Percentiles rank a stretch among this genome's conserved stretches.
Evolutionary conservation across 2,797 vertebrate species (phyloP).

Genomic region (Uromys caudimaculatus): DNA sequence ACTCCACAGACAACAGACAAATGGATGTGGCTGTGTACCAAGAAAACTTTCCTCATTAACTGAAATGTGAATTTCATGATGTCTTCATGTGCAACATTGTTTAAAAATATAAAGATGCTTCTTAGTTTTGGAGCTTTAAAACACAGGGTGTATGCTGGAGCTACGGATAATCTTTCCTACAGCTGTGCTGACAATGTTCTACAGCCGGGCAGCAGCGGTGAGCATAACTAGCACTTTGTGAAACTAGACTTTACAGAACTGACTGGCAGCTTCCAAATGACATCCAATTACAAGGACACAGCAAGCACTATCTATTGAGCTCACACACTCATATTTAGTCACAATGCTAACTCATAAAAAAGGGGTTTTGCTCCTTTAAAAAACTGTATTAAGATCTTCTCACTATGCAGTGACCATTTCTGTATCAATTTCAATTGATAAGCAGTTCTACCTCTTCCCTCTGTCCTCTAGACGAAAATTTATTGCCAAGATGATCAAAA

Average conservation of each 20-base stretch:
- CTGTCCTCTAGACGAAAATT: neutral
- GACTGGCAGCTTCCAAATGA: neutral
- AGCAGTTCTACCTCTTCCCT: neutral
- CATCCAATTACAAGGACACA: conserved; percentile 22
- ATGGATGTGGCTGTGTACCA: neutral
- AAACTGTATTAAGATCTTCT: neutral
- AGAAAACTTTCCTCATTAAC: neutral
- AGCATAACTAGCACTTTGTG: neutral
- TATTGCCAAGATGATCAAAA: neutral
- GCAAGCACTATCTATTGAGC: neutral
- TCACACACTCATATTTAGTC: neutral
- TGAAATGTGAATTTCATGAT: neutral
- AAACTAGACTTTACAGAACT: neutral
- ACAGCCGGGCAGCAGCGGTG: neutral
- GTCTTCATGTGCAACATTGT: neutral
- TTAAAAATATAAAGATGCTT: conserved; percentile 33
- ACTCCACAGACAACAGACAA: neutral
- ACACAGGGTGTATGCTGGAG: neutral
- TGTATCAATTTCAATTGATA: neutral
- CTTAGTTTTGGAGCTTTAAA: neutral
- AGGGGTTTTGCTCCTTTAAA: neutral
- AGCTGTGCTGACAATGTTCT: neutral
- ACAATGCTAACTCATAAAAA: neutral
- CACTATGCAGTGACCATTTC: neutral
- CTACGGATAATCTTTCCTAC: neutral